These are phyloP conservation scores for Sinotaia quadrata DNA, from an alignment of 2,888 invertebrate genomes.

Conservation along the genomic window DNA sequence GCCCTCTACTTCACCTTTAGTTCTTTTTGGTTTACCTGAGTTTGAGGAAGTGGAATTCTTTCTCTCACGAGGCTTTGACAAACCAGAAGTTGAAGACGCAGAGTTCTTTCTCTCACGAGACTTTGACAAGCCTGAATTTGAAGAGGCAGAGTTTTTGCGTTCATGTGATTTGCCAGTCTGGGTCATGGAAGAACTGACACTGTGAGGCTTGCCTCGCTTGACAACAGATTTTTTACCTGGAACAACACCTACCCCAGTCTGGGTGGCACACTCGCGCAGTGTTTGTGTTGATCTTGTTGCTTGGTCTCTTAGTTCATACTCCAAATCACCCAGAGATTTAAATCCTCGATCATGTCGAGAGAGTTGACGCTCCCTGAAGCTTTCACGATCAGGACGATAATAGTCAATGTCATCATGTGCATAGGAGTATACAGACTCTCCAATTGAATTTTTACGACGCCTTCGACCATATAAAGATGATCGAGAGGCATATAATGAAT, in stretches of 20 bases:
- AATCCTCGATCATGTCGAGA: conserved; percentile 50
- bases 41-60: conserved; percentile 7
- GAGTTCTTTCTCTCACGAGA: conserved; percentile 22
- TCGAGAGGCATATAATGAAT: conserved; percentile 61
- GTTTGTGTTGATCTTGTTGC: conserved; percentile 49
- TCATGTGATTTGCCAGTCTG: conserved; percentile 42
- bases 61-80: conserved; percentile 15
- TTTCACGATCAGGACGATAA: conserved; percentile 48
- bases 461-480: conserved; percentile 59
- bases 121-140: conserved; percentile 6
- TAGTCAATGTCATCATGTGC: conserved; percentile 59
- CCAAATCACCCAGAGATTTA: conserved; percentile 58
- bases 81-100: conserved; percentile 10
- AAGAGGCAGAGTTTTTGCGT: conserved; percentile 12
- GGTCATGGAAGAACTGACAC: conserved; percentile 50
- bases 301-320: conserved; percentile 41
- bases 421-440: conserved; percentile 50
- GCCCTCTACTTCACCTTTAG: not conserved
- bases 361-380: conserved; percentile 46
- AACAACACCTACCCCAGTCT: conserved; percentile 48
- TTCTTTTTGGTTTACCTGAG: conserved; percentile 8
- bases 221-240: conserved; percentile 40
- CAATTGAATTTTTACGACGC: conserved; percentile 46
- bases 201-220: conserved; percentile 42
- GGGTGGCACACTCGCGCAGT: conserved; percentile 59